Evolutionary conservation across 2,113 vertebrate genomes (phyloP).

Genomic region (Syngnathoides biaculeatus): DNA sequence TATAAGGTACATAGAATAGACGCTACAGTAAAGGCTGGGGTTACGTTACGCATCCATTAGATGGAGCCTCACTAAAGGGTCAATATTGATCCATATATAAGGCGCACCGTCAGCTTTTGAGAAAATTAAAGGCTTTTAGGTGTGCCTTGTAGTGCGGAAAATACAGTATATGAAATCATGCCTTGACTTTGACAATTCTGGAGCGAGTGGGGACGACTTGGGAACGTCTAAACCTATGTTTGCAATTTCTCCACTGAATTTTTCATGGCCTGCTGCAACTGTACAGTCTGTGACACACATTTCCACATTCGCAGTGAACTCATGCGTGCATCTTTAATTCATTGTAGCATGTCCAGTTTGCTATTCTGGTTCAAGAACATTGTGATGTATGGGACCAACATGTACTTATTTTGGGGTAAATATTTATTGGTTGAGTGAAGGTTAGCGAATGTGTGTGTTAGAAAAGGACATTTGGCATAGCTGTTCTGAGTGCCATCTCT

Average conservation of each 20-base stretch:
- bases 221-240: not conserved
- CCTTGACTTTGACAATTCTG: not conserved
- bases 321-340: not conserved
- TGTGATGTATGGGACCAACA: not conserved
- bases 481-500: conserved; percentile 65
- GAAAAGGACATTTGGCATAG: conserved; percentile 53
- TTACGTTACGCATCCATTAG: too few relatives aligned
- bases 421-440: not conserved
- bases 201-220: not conserved
- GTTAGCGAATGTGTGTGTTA: conserved; percentile 10
- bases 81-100: too few relatives aligned
- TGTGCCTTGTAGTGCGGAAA: too few relatives aligned
- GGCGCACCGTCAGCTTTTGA: too few relatives aligned
- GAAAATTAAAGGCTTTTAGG: too few relatives aligned
- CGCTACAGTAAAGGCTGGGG: too few relatives aligned
- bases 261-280: not conserved
- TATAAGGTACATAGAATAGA: too few relatives aligned
- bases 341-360: not conserved
- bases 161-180: too few relatives aligned
- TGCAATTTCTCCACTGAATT: not conserved
- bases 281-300: not conserved
- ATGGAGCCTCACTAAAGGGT: too few relatives aligned
- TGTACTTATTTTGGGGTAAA: conserved; percentile 1
- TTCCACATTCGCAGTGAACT: not conserved
- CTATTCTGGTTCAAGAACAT: not conserved